These are phyloP conservation scores for Drosophila ananassae DNA, from an alignment of 1,140 invertebrate species.

Conservation along the genomic window DNA sequence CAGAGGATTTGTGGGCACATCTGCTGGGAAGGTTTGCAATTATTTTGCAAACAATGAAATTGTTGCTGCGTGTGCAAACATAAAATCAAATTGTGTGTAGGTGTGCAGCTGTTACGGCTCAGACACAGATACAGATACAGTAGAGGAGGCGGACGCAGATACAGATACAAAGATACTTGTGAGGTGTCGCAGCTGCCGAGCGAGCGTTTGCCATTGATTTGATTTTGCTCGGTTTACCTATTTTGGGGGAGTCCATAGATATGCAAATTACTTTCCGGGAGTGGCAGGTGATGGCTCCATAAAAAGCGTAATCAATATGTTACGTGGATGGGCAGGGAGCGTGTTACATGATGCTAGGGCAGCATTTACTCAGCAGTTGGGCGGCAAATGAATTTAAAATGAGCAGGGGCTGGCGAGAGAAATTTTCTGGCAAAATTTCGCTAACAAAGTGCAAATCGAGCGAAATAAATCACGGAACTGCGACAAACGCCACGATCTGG, in stretches of 20 bases:
- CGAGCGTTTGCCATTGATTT: conserved; percentile 73
- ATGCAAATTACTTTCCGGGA: conserved; percentile 62
- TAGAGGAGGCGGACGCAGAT: conserved; percentile 5
- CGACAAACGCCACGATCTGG: conserved; percentile 41
- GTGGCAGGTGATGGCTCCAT: conserved; percentile 72
- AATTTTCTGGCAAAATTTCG: conserved; percentile 2
- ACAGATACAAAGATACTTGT: conserved; percentile 40
- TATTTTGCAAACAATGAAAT: conserved; percentile 83
- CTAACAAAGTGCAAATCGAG: conserved; percentile 74
- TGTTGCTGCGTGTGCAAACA: conserved; percentile 81
- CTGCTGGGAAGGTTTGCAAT: conserved; percentile 73
- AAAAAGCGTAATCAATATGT: conserved; percentile 69
- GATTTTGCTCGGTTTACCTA: conserved; percentile 66
- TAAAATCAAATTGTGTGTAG: conserved; percentile 79
- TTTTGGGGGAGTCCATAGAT: conserved; percentile 50
- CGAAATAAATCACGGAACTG: conserved; percentile 50
- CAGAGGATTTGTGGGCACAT: conserved; percentile 52
- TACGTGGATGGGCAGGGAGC: neutral
- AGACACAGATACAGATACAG: conserved; percentile 33
- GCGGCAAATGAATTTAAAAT: conserved; percentile 22
- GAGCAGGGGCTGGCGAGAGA: neutral
- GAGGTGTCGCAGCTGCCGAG: conserved; percentile 67
- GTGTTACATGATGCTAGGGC: neutral
- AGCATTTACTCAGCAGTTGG: conserved; percentile 5
- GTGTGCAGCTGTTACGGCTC: conserved; percentile 57